Base-by-base conservation (phyloP, 2,888 invertebrate genomes). In the Hofmannophila pseudospretella region DNA sequence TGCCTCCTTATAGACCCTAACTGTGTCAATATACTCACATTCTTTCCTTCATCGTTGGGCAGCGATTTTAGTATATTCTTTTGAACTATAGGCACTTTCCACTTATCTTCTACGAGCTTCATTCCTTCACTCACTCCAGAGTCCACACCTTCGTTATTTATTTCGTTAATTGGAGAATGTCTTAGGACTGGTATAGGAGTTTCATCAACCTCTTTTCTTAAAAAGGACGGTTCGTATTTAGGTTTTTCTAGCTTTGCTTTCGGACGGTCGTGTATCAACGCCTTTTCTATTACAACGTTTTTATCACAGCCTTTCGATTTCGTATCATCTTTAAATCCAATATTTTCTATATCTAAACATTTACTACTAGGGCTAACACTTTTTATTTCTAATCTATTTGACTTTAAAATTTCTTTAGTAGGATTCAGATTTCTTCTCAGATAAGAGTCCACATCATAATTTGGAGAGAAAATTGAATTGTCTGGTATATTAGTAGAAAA, bases 1-100 rank as follows among this genome's bases (percentile, higher is more conserved):
- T 92, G 92, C 50, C 91, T 80, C 26, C 91, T 67, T 38, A 92
- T 91, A 8, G 92, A 91, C 0, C 92, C 92, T 23, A 92, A 66
- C 58, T 92, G 92, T 0, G 92, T 92, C 43, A 92, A 54, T 40
- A 92, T 90, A 49, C 66, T 85, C 36, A 90, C 79, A 51, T 74
- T 82, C 44, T 81, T 84, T 8, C 89, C 88, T 30, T 88, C 84
- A 2, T 75, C 76, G 7, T 69, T 77, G 0, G 82, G 73, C 23
- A 79, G 41, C 8, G 81, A 78, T 51, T 87, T 89, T 32, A 89
- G 47, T 41, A 89, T 87, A 62, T 88, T 89, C 66, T 89, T 90
- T 60, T 91, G 91, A n/a, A 91, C 90, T 0, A 82, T 90, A 0
- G 92, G 92, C 39, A 91, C 87, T 79, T 90, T 68, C 78, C 78